A percentile compares a stretch with the other conserved stretches of the same genome.
phyloP scores from a whole-genome alignment of 2,797 vertebrate genomes.

The Sphaeramia orbicularis region DNA sequence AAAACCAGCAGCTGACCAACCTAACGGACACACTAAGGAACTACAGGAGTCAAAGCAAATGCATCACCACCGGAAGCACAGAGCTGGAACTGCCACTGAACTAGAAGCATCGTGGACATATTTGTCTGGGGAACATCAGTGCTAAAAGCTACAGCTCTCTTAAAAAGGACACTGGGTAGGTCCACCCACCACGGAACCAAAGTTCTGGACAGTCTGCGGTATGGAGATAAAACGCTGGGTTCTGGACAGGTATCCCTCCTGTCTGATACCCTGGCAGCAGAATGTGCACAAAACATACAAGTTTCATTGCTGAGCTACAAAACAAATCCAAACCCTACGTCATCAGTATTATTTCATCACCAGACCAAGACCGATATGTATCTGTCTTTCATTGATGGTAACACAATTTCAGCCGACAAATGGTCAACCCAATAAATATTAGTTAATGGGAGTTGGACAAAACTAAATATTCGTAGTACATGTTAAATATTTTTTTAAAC shows the following conservation, averaged over 20 bases:
- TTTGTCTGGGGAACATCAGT: constrained; percentile 12
- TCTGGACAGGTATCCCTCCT: constrained; percentile 84
- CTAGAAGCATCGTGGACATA: constrained; percentile 23
- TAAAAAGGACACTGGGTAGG: constrained; percentile 53
- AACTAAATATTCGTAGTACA: too few species aligned
- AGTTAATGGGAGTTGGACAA: too few species aligned
- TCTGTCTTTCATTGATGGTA: too few species aligned
- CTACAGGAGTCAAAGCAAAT: constrained; percentile 38
- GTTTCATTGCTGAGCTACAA: constrained; percentile 4
- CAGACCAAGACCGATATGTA: too few species aligned
- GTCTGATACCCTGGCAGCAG: constrained; percentile 79
- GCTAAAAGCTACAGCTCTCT: constrained; percentile 57
- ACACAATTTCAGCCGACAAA: too few species aligned
- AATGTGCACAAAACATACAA: constrained; percentile 47
- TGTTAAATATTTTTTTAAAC: too few species aligned
- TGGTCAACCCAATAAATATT: too few species aligned
- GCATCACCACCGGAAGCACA: constrained; percentile 1
- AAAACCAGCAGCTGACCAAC: constrained; percentile 25
- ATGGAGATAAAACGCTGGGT: constrained; percentile 65
- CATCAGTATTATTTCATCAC: too few species aligned
- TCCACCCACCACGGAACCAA: constrained; percentile 84
- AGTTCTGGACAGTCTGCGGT: constrained; percentile 80
- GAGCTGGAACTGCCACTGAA: constrained; percentile 23
- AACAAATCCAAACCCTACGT: too few species aligned
- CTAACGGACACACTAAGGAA: constrained; percentile 24